Evolutionary conservation across 2,113 vertebrate species (phyloP).

Genomic region (Dascyllus trimaculatus): DNA sequence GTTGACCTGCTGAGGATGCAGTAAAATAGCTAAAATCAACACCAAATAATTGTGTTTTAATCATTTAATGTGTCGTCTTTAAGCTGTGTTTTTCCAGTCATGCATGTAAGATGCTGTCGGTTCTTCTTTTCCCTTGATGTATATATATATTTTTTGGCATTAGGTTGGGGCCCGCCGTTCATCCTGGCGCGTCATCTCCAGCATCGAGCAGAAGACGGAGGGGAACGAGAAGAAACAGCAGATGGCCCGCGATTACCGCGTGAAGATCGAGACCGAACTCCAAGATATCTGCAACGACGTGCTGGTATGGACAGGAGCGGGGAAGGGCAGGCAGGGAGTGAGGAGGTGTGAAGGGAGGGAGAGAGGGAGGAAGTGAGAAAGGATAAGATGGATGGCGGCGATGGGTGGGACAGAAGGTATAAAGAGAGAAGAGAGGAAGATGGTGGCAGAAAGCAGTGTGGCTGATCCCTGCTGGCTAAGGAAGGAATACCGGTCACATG

Average conservation of each 20-base stretch:
- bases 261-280: slow-evolving; percentile 96
- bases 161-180: slow-evolving; percentile 94
- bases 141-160: neutral
- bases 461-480: slow-evolving; percentile 24
- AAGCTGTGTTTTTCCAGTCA: neutral
- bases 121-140: neutral
- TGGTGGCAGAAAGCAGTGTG: neutral
- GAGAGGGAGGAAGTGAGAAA: neutral
- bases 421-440: neutral
- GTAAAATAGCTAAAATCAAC: neutral
- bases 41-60: neutral
- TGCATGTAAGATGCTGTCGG: neutral
- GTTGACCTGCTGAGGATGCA: too few species aligned
- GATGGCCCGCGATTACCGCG: slow-evolving; percentile 95
- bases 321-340: neutral
- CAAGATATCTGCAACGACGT: slow-evolving; percentile 98
- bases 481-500: slow-evolving; percentile 37
- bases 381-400: neutral
- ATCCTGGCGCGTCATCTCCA: slow-evolving; percentile 97
- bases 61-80: neutral
- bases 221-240: slow-evolving; percentile 97
- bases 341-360: neutral
- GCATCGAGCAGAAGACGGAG: slow-evolving; percentile 97
- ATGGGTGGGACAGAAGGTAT: neutral
- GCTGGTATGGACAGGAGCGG: slow-evolving; percentile 86